Evolutionary conservation across 2,113 vertebrate species (phyloP), one percentile per base, ranked within the genome.

Genomic region (Upupa epops): DNA sequence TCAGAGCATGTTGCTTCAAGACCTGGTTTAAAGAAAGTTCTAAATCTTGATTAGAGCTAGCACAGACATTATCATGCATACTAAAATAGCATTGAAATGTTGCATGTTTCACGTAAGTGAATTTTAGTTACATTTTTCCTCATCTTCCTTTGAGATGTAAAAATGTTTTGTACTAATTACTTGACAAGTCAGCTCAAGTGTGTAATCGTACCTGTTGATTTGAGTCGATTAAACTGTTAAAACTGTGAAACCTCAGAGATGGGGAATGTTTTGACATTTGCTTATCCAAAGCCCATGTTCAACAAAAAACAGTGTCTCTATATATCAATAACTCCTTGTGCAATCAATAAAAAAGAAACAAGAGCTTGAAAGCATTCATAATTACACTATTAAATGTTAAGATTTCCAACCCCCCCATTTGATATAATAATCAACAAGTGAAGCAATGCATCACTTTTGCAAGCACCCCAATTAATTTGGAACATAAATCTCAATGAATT

Each of bases 381-480:
- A 94, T 95, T 84, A 55, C 46, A 7, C 76, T 86, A 58, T 94
- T 95, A 94, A 95, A 94, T 93, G 83, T 93, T 90, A 61, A 72
- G 77, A 79, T 92, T 88, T 94, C 66, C 37, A 76, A 73, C 46
- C 70, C 73, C 16, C 51, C 90, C 88, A 46, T 40, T 81, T 83
- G 77, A 90, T 84, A 28, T 22, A 90, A 59, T 96, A 65, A 87
- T 93, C 92, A 96, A 93, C 86, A 96, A 92, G 83, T 26, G 1
- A 56, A 88, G 60, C 56, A 74, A 90, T 83, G 54, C 56, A 90
- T 87, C 87, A 83, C 64, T 69, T 90, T 14, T 65, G 45, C 61
- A 92, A 83, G 88, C 75, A 89, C 54, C 74, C 78, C 63, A 87
- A 93, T 96, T 96, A 95, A 94, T 95, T 93, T 42, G 76, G 46